Conservation (phyloP, 2,113 vertebrate species). For the Petromus typicus region DNA sequence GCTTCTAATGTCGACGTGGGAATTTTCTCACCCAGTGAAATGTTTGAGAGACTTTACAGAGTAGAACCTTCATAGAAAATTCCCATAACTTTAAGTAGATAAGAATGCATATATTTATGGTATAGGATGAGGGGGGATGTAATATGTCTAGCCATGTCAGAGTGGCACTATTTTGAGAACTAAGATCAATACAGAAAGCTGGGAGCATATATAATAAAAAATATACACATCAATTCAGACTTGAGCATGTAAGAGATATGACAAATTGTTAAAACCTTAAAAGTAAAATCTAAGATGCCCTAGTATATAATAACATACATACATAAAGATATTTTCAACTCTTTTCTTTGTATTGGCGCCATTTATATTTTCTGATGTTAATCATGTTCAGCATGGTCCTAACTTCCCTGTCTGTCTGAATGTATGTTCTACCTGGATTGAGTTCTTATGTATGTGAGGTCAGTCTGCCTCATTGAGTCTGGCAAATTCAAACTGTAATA, state of each 20-base stretch:
- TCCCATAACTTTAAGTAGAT: conserved; percentile 45
- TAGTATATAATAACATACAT: background rate
- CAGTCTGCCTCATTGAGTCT: background rate
- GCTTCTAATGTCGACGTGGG: background rate
- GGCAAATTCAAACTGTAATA: background rate
- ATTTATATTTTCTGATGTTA: background rate
- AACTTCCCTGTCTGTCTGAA: background rate
- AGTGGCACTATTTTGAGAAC: conserved; percentile 58
- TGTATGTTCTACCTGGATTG: background rate
- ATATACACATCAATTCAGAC: conserved; percentile 9
- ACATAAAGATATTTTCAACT: background rate
- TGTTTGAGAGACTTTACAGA: conserved; percentile 61
- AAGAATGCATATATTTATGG: conserved; percentile 66
- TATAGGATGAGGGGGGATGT: background rate
- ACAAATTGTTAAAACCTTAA: background rate
- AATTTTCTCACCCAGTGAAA: conserved; percentile 39
- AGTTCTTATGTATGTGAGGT: background rate
- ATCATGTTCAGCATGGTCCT: background rate
- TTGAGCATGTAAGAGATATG: background rate
- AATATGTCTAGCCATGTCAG: conserved; percentile 49
- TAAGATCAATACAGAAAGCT: conserved; percentile 13
- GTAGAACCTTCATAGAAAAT: conserved; percentile 32
- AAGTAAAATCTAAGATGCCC: background rate
- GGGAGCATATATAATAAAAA: conserved; percentile 26
- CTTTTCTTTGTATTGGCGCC: background rate